Conservation (phyloP, 2,888 invertebrate species). For the Phania funesta region DNA sequence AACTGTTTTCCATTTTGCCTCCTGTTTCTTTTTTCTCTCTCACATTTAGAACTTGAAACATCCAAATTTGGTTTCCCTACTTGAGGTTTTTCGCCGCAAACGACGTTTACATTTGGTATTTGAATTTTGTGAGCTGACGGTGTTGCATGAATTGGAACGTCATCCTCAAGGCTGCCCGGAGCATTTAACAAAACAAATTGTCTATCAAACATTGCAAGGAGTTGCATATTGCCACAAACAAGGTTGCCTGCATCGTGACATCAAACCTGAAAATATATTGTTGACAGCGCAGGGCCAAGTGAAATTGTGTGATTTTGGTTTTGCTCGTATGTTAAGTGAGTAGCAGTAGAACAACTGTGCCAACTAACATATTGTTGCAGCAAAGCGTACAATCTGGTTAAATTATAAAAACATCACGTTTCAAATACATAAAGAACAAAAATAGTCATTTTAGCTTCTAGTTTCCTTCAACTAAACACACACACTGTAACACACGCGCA, state of each 20-base stretch:
- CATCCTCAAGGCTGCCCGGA: slow-evolving; percentile 97
- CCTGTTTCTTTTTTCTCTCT: neutral
- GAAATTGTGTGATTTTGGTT: slow-evolving; percentile 98
- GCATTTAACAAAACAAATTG: slow-evolving; percentile 92
- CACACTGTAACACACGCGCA: neutral
- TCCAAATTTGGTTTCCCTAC: slow-evolving; percentile 96
- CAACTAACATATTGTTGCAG: neutral
- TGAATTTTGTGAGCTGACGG: slow-evolving; percentile 98
- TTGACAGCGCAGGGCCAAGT: slow-evolving; percentile 95
- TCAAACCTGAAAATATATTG: slow-evolving; percentile 99
- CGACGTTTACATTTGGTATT: slow-evolving; percentile 98
- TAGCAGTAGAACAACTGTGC: slow-evolving; percentile 7
- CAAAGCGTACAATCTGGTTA: neutral
- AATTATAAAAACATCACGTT: slow-evolving; percentile 45
- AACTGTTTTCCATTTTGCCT: neutral
- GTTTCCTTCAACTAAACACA: neutral
- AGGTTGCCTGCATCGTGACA: slow-evolving; percentile 96
- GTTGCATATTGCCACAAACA: slow-evolving; percentile 98
- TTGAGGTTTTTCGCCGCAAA: slow-evolving; percentile 98
- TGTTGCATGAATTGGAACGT: slow-evolving; percentile 96
- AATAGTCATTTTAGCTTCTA: slow-evolving; percentile 5
- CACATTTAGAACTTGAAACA: slow-evolving; percentile 97
- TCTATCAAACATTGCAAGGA: slow-evolving; percentile 97
- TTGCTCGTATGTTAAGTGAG: slow-evolving; percentile 95
- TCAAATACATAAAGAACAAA: neutral